phyloP scores from a whole-genome alignment of 2,888 invertebrate species.

The Scaptomyza reducta region DNA sequence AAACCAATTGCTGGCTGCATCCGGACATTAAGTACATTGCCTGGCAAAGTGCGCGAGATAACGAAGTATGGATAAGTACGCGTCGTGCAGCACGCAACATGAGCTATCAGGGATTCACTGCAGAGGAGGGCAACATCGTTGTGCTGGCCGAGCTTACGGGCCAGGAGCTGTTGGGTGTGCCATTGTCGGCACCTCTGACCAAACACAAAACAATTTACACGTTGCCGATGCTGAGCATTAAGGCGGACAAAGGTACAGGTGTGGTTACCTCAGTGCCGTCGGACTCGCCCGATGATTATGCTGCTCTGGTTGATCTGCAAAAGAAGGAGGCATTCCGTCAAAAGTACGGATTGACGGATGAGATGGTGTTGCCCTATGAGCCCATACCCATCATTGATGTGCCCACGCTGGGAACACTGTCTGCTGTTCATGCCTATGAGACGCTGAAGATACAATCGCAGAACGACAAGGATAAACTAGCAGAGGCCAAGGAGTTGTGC shows the following conservation, averaged over 20 bases:
- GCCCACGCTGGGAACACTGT: constrained; percentile 93
- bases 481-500: constrained; percentile 97
- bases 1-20: constrained; percentile 99
- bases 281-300: constrained; percentile 99
- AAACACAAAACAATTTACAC: constrained; percentile 93
- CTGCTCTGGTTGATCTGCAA: constrained; percentile 96
- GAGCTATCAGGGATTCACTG: constrained; percentile 96
- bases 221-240: constrained; percentile 98
- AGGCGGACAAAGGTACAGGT: constrained; percentile 99
- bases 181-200: constrained; percentile 93
- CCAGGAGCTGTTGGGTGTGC: constrained; percentile 91
- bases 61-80: constrained; percentile 94
- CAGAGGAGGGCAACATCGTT: constrained; percentile 90
- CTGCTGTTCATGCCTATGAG: constrained; percentile 93
- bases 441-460: constrained; percentile 98
- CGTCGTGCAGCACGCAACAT: constrained; percentile 96
- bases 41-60: constrained; percentile 88
- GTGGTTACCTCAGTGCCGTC: constrained; percentile 99
- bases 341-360: constrained; percentile 91
- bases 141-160: constrained; percentile 89
- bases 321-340: constrained; percentile 96
- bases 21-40: constrained; percentile 98
- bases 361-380: constrained; percentile 87
- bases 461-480: constrained; percentile 97
- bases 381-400: constrained; percentile 95